Conservation (phyloP, 1,140 invertebrate genomes). For the Mactra quadrangularis region DNA sequence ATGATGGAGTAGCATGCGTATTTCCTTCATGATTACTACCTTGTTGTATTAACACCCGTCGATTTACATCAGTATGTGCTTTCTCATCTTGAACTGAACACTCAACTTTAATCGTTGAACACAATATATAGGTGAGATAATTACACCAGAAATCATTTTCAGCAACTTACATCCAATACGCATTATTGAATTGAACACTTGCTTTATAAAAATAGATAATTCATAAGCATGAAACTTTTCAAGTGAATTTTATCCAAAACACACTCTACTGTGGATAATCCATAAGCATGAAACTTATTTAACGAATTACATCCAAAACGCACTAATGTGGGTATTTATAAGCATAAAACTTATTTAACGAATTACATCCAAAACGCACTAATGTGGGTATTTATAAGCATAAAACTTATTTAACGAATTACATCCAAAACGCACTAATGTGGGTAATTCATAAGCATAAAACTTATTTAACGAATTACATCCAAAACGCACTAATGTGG, state of each 20-base stretch:
- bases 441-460: too few species aligned
- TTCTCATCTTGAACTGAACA: background rate
- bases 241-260: too few species aligned
- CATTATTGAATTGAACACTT: too few species aligned
- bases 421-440: too few species aligned
- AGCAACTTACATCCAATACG: slow-evolving; percentile 43
- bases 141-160: slow-evolving; percentile 54
- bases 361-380: too few species aligned
- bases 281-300: background rate
- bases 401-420: too few species aligned
- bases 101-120: background rate
- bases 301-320: slow-evolving; percentile 22
- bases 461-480: too few species aligned
- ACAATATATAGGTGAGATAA: background rate
- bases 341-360: background rate
- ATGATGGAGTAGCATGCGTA: background rate
- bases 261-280: slow-evolving; percentile 19
- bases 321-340: too few species aligned
- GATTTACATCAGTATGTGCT: background rate
- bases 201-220: too few species aligned
- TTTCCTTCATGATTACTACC: background rate
- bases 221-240: too few species aligned
- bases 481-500: too few species aligned
- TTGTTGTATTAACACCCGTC: background rate
- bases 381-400: too few species aligned